phyloP scores from a whole-genome alignment of 2,113 vertebrate species.

The Microtus pennsylvanicus region DNA sequence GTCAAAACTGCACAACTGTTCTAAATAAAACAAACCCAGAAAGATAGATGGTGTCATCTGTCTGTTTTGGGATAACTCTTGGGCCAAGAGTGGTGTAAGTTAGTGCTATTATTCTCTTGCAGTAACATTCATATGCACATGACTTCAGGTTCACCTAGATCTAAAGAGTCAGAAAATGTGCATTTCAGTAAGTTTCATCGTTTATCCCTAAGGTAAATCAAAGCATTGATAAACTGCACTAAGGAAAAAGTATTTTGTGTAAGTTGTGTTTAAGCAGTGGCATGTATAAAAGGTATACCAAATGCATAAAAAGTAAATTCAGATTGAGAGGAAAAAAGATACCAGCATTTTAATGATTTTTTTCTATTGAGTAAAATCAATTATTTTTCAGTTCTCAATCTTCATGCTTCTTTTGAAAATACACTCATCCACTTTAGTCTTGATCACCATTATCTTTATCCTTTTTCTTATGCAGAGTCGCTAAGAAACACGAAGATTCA shows the following conservation, averaged over 20 bases:
- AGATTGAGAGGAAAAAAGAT: not conserved
- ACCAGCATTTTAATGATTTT: not conserved
- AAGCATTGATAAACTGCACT: not conserved
- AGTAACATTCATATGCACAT: not conserved
- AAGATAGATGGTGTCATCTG: not conserved
- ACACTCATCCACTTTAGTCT: not conserved
- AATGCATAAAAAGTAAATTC: not conserved
- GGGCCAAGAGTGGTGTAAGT: not conserved
- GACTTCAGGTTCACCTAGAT: not conserved
- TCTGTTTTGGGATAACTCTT: not conserved
- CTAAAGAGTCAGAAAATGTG: not conserved
- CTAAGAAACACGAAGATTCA: not conserved
- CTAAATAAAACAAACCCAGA: not conserved
- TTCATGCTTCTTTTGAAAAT: constrained; percentile 31
- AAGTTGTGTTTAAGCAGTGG: not conserved
- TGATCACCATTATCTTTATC: not conserved
- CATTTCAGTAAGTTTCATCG: not conserved
- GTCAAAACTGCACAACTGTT: not conserved
- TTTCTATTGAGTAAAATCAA: not conserved
- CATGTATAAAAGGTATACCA: not conserved
- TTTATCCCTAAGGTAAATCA: constrained; percentile 3
- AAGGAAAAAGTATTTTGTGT: not conserved
- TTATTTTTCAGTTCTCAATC: not conserved
- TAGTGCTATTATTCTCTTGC: not conserved
- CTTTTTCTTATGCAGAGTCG: not conserved